Percentiles rank a stretch among this genome's conserved stretches.
phyloP scores from a whole-genome alignment of 2,888 invertebrate species.

The Helobdella robusta region DNA sequence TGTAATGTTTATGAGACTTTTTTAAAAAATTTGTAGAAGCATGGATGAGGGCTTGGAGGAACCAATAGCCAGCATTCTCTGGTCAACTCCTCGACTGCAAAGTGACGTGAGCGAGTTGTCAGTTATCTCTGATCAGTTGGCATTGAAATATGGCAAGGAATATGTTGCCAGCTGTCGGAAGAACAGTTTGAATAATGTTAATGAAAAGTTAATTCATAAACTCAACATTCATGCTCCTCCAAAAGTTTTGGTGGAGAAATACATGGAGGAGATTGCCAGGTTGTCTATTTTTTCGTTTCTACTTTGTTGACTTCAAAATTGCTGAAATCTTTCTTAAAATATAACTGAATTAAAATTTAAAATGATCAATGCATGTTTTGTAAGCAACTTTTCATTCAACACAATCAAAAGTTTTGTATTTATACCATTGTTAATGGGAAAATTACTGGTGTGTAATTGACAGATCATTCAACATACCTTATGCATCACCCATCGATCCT shows the following conservation, averaged over 20 bases:
- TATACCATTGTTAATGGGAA: no score
- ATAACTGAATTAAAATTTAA: no score
- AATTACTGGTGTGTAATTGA: no score
- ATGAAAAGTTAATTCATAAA: constrained; percentile 76
- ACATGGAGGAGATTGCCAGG: constrained; percentile 88
- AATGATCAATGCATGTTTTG: no score
- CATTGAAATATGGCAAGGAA: constrained; percentile 82
- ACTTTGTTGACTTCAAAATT: constrained; percentile 83
- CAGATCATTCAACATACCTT: constrained; percentile 20
- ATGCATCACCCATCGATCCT: constrained; percentile 38
- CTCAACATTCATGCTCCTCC: constrained; percentile 68
- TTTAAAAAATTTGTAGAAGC: no score
- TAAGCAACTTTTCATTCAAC: no score
- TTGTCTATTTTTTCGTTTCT: no score
- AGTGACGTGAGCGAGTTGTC: constrained; percentile 60
- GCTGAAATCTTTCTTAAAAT: constrained; percentile 47
- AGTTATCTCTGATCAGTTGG: constrained; percentile 67
- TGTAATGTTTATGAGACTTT: no score
- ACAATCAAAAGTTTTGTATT: no score
- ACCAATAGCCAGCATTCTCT: constrained; percentile 86
- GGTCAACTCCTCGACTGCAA: constrained; percentile 82
- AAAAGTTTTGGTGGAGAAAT: constrained; percentile 81
- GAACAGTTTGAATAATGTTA: constrained; percentile 59
- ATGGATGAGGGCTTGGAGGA: constrained; percentile 92
- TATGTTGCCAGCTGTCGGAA: constrained; percentile 52